These are phyloP conservation scores for Myoxocephalus aenaeus DNA, from an alignment of 2,797 vertebrate genomes.

Conservation along the genomic window DNA sequence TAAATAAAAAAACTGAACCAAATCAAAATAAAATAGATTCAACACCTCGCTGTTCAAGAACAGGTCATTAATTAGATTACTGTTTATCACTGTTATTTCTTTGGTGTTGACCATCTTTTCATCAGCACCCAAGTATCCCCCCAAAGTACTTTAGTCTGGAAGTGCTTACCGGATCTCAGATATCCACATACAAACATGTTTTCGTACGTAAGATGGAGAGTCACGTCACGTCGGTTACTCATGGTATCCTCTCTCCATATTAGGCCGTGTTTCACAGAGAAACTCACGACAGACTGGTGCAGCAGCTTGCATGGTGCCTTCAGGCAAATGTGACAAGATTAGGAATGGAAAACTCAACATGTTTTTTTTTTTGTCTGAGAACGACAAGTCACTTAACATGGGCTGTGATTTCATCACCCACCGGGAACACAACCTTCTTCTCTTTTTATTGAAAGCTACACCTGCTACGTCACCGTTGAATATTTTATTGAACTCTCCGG, in stretches of 20 bases:
- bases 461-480: not conserved
- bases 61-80: not conserved
- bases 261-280: conserved; percentile 11
- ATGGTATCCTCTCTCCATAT: not conserved
- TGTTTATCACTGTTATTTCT: not conserved
- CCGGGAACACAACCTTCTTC: conserved; percentile 18
- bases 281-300: conserved; percentile 36
- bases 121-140: not conserved
- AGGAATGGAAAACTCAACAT: conserved; percentile 49
- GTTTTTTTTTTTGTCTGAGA: conserved; percentile 43
- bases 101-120: not conserved
- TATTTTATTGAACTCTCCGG: not conserved
- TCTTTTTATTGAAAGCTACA: not conserved
- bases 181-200: not conserved
- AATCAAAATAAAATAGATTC: not conserved
- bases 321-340: conserved; percentile 46
- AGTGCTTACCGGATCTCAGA: not conserved
- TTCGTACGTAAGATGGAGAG: not conserved
- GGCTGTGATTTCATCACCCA: conserved; percentile 25
- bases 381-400: conserved; percentile 5
- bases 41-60: not conserved
- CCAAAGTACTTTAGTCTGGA: not conserved
- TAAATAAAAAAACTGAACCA: not conserved
- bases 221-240: not conserved
- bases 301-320: conserved; percentile 56